Base-by-base conservation (phyloP, 2,888 invertebrate genomes). In the Diplolepis rosae region DNA sequence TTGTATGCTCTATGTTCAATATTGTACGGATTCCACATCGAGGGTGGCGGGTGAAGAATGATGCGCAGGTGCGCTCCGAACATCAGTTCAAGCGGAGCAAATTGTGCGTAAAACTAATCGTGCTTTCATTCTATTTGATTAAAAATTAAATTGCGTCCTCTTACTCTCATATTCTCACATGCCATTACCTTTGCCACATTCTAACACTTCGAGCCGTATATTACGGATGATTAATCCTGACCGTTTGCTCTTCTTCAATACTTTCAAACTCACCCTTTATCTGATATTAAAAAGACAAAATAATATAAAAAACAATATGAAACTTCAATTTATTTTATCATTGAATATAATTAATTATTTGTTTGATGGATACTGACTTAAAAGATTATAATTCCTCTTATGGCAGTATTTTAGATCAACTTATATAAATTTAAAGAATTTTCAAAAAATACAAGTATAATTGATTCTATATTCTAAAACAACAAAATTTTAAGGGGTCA, bases 51-150 rank as follows among this genome's bases (percentile, higher is more conserved):
- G 69, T 76, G 74, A 76, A 79, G 78, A 81, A 81, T 82, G 79
- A 78, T 77, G 80, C 80, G 87, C 87, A 87, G 87, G 87, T 87
- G 87, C 82, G 81, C 79, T 69, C 73, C 65, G 66, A 50, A 56
- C 28, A 56, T 50, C 27, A 48, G 66, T 73, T 69, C 73, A 69
- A 74, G 71, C 69, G 71, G 78, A 77, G 70, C 69, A 75, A 82
- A 83, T 81, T 76, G 79, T 71, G 77, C 78, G 77, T 83, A 83
- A 81, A 81, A 76, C 83, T 80, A 82, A 87, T 85, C 78, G 73
- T 72, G 77, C 77, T 76, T 73, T 77, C 77, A 70, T 79, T 77
- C 68, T 69, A 73, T 84, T 84, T 84, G 82, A 85, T 85, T 85
- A 81, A 85, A 85, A 80, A 81, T 83, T 82, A 81, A 83, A 79